A percentile compares a stretch with the other conserved stretches of the same genome.
phyloP scores from a whole-genome alignment of 2,888 invertebrate genomes.

The Leucania comma region DNA sequence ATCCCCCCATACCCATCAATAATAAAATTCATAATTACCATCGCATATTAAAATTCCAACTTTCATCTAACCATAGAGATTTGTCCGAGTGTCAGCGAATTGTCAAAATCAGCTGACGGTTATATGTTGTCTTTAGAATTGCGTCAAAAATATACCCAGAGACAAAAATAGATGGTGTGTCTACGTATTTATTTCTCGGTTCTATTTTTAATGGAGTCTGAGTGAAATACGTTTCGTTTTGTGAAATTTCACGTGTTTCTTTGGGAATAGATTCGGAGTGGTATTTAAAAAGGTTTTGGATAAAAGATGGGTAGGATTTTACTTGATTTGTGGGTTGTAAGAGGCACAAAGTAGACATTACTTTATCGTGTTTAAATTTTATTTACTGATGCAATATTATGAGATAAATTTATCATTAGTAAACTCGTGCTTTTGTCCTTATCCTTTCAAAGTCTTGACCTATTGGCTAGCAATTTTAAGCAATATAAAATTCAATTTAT shows the following conservation, averaged over 20 bases:
- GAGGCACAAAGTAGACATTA: neutral
- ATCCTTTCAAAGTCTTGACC: too few species aligned
- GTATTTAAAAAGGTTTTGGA: slow-evolving; percentile 41
- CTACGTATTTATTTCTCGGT: slow-evolving; percentile 66
- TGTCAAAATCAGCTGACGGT: slow-evolving; percentile 74
- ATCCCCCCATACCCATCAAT: slow-evolving; percentile 29
- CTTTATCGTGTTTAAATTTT: too few species aligned
- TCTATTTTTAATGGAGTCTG: slow-evolving; percentile 61
- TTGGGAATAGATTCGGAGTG: slow-evolving; percentile 31
- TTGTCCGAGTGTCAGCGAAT: slow-evolving; percentile 68
- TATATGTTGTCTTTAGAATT: slow-evolving; percentile 66
- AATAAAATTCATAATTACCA: slow-evolving; percentile 1
- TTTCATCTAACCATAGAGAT: slow-evolving; percentile 58
- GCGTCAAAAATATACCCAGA: slow-evolving; percentile 70
- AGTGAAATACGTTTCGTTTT: slow-evolving; percentile 48
- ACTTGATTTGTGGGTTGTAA: neutral
- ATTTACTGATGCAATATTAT: too few species aligned
- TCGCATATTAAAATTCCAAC: slow-evolving; percentile 52
- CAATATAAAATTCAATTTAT: too few species aligned
- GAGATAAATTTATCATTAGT: too few species aligned
- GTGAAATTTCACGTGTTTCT: slow-evolving; percentile 40
- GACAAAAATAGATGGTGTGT: slow-evolving; percentile 68
- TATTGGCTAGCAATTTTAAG: too few species aligned
- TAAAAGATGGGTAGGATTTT: slow-evolving; percentile 8
- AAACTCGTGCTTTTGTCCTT: too few species aligned